Conservation (phyloP, 1,140 invertebrate species). For the Hylyphantes graminicola region DNA sequence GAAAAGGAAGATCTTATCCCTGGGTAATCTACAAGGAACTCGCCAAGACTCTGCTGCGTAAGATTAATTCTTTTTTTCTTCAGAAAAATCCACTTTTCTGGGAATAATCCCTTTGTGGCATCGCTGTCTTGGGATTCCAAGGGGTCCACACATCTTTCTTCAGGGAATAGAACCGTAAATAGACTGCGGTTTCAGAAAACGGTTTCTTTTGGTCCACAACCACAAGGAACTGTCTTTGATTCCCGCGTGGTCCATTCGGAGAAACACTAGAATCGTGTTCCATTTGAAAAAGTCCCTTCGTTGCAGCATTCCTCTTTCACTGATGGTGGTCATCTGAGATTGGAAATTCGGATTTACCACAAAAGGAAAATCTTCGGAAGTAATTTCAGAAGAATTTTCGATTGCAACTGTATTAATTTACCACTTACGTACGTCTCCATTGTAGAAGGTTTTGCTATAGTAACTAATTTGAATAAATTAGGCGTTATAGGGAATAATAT, state of each 20-base stretch:
- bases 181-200: conserved; percentile 29
- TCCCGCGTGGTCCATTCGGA: conserved; percentile 29
- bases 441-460: no score
- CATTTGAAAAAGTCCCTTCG: conserved; percentile 5
- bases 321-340: no score
- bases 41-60: conserved; percentile 17
- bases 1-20: not conserved
- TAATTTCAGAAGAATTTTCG: no score
- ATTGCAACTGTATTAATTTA: no score
- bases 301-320: not conserved
- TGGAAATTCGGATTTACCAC: no score
- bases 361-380: no score
- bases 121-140: conserved; percentile 19
- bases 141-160: conserved; percentile 30
- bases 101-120: conserved; percentile 14
- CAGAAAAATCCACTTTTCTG: conserved; percentile 32
- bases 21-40: conserved; percentile 13
- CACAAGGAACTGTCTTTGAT: conserved; percentile 5
- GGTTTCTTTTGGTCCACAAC: conserved; percentile 2
- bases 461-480: no score
- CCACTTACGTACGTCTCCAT: no score
- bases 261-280: conserved; percentile 36
- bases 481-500: no score
- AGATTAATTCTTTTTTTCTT: conserved; percentile 45
- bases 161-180: conserved; percentile 18